Evolutionary conservation across 2,888 invertebrate genomes (phyloP), one percentile per base, ranked within the genome.

Genomic region (Eledona agricola): DNA sequence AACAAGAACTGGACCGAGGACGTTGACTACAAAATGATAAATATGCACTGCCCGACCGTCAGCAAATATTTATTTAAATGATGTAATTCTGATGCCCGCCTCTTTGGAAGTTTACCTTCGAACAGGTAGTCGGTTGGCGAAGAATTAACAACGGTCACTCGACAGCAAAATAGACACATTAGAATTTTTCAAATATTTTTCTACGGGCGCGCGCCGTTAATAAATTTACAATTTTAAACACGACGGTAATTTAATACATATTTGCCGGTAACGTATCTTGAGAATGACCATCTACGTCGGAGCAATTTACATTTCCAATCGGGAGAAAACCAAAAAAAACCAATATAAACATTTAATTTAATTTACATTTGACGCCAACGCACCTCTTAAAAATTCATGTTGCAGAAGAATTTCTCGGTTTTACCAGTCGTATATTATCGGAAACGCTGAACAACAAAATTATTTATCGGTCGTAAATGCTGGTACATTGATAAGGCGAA

Each of bases 51-150:
- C 17, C 28, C 25, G 40, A 28, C 13, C 42, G 47, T 26, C 38
- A 35, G 55, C 51, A 55, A 55, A 55, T 55, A 49, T 55, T 55
- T 55, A 55, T 55, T 55, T 55, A 55, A 50, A 55, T 38, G 45
- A 31, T 45, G 55, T 51, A 51, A 55, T 55, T 50, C 51, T 25
- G 29, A 50, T 54, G 43, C 47, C 52, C 22, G 28, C 47, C 20
- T 53, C 40, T 51, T 42, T 16, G 25, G 6, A 26, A 46, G 35
- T 46, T 46, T 46, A 45, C 45, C 10, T 15, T 20, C 9, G 22
- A 29, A 42, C 42, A 15, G 29, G 42, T 29, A 29, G 42, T 26
- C 12, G 25, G 7, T 38, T 25, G 38, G 12, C 7, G 10, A 25
- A 25, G 38, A 20, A 32, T 26, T 26, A 25, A 38, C 38, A 38